Percentiles rank a stretch among this genome's conserved stretches.
Conservation (phyloP, 2,888 invertebrate genomes). For the Pyrrhia umbra region DNA sequence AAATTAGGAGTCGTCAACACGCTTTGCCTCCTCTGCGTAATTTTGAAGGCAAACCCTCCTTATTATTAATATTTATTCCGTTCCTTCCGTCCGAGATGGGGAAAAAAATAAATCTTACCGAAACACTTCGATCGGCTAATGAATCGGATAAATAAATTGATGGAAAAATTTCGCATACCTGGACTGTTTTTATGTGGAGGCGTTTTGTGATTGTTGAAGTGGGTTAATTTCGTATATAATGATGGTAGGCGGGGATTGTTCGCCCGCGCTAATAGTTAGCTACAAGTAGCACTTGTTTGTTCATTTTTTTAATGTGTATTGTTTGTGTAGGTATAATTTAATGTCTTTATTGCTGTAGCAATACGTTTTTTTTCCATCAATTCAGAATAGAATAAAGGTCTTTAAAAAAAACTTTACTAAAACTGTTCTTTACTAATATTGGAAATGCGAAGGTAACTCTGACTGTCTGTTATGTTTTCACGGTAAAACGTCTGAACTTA, state of each 20-base stretch:
- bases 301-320: too few relatives aligned
- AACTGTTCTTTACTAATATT: too few relatives aligned
- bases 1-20: slow-evolving; percentile 90
- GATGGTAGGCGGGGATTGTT: neutral
- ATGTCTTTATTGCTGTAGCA: too few relatives aligned
- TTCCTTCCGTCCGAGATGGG: slow-evolving; percentile 81
- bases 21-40: slow-evolving; percentile 83
- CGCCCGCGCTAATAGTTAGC: too few relatives aligned
- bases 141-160: slow-evolving; percentile 82
- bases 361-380: too few relatives aligned
- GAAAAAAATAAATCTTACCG: slow-evolving; percentile 78
- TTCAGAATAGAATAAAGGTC: too few relatives aligned
- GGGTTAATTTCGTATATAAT: slow-evolving; percentile 14
- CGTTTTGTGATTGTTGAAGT: neutral
- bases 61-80: slow-evolving; percentile 90
- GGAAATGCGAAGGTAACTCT: too few relatives aligned
- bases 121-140: slow-evolving; percentile 81
- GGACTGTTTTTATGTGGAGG: slow-evolving; percentile 8
- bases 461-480: too few relatives aligned
- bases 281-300: too few relatives aligned
- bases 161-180: slow-evolving; percentile 39
- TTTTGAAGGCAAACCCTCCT: slow-evolving; percentile 88
- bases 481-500: too few relatives aligned
- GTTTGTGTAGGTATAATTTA: neutral
- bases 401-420: too few relatives aligned